These are phyloP conservation scores for Odontocolon sp. DNA, from an alignment of 2,888 invertebrate genomes.

Conservation along the genomic window DNA sequence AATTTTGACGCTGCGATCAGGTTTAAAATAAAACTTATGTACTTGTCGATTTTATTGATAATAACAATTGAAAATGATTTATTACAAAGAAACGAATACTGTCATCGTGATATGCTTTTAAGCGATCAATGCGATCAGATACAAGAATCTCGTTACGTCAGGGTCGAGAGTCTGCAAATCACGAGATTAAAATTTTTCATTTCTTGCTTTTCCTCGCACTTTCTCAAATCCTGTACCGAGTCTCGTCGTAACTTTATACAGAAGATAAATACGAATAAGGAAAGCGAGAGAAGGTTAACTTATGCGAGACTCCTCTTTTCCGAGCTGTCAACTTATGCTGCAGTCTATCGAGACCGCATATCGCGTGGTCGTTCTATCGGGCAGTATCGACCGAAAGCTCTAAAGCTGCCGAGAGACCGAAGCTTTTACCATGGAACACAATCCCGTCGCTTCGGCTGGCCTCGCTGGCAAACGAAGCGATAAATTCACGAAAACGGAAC, in stretches of 20 bases:
- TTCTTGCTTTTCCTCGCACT: no score
- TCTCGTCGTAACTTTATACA: no score
- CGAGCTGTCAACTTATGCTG: no score
- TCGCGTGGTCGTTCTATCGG: slow-evolving; percentile 35
- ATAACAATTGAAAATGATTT: not conserved
- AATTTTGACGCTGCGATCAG: no score
- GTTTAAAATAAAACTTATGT: not conserved
- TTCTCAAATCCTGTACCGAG: no score
- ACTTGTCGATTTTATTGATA: not conserved
- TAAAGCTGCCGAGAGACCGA: slow-evolving; percentile 35
- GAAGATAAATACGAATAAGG: no score
- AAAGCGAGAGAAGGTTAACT: no score
- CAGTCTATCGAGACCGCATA: slow-evolving; percentile 56
- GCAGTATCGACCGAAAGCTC: slow-evolving; percentile 54
- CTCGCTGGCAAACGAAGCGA: slow-evolving; percentile 40
- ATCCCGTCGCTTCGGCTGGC: slow-evolving; percentile 14
- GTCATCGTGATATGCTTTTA: not conserved
- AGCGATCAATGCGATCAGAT: not conserved
- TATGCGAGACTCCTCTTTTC: no score
- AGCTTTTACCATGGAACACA: slow-evolving; percentile 51
- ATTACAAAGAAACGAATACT: not conserved
- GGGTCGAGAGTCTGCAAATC: no score
- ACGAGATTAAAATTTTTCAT: no score
- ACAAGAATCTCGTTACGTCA: no score
- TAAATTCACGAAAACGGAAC: slow-evolving; percentile 52